Conservation (phyloP, 1,140 invertebrate genomes). For the Ceratosolen solmsi region DNA sequence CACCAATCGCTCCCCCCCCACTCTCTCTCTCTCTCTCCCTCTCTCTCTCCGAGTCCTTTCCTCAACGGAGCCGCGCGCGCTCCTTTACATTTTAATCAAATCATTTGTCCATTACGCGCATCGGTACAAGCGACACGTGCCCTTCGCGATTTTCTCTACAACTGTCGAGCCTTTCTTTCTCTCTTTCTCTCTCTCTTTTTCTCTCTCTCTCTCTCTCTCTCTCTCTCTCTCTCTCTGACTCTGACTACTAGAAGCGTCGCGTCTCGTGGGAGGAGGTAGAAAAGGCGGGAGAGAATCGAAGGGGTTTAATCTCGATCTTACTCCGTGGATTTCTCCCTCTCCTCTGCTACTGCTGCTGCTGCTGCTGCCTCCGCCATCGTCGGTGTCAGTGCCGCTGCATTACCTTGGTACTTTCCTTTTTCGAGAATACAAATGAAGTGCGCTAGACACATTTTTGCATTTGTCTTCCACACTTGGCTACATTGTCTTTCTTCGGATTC, state of each 20-base stretch:
- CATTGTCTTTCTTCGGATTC: background rate
- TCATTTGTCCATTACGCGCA: conserved; percentile 71
- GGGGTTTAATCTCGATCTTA: conserved; percentile 60
- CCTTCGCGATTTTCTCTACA: conserved; percentile 49
- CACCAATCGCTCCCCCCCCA: background rate
- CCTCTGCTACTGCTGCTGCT: background rate
- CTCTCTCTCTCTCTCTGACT: background rate
- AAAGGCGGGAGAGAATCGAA: conserved; percentile 51
- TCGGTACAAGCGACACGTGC: conserved; percentile 51
- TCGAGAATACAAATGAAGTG: background rate
- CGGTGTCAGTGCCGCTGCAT: no score
- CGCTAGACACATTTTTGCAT: background rate
- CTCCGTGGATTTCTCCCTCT: background rate
- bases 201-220: background rate
- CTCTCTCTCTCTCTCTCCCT: background rate
- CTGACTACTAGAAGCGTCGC: background rate
- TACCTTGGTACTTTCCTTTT: no score
- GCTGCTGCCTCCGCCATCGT: no score
- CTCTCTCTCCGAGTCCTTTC: background rate
- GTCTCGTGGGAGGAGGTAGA: background rate
- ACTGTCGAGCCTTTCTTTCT: background rate
- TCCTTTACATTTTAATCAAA: conserved; percentile 75
- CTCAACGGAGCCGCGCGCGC: conserved; percentile 45
- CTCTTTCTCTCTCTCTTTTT: background rate
- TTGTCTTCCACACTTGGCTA: background rate